phyloP scores from a whole-genome alignment of 2,888 invertebrate genomes.

The Geophilus truncorum region DNA sequence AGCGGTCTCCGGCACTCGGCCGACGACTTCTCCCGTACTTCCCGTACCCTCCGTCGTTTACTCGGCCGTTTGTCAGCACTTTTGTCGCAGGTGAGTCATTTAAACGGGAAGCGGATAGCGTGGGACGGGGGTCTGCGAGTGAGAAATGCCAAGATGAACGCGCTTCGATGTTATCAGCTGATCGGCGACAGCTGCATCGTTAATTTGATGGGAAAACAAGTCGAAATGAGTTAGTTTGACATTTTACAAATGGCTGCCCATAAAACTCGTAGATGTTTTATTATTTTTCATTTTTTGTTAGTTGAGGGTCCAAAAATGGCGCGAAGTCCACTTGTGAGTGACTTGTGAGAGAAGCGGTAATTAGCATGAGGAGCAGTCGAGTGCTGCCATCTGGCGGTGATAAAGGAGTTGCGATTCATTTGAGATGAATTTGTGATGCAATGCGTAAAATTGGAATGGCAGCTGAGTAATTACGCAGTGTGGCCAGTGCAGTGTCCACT shows the following conservation, averaged over 20 bases:
- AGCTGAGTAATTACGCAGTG: not conserved
- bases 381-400: conserved; percentile 15
- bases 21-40: not conserved
- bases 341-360: too few relatives aligned
- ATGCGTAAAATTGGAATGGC: conserved; percentile 22
- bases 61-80: not conserved
- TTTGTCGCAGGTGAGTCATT: not conserved
- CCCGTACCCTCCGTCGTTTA: not conserved
- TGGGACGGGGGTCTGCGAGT: too few relatives aligned
- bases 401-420: not conserved
- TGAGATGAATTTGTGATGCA: conserved; percentile 12
- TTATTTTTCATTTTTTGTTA: not conserved
- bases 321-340: too few relatives aligned
- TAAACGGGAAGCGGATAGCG: too few relatives aligned
- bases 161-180: not conserved
- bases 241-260: not conserved
- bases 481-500: not conserved
- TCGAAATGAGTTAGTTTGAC: conserved; percentile 3
- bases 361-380: not conserved
- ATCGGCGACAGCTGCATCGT: not conserved
- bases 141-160: not conserved
- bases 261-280: not conserved
- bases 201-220: conserved; percentile 12
- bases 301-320: too few relatives aligned
- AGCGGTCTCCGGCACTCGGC: not conserved